Conservation (phyloP, 2,888 invertebrate genomes). For the Octonoba sinensis region DNA sequence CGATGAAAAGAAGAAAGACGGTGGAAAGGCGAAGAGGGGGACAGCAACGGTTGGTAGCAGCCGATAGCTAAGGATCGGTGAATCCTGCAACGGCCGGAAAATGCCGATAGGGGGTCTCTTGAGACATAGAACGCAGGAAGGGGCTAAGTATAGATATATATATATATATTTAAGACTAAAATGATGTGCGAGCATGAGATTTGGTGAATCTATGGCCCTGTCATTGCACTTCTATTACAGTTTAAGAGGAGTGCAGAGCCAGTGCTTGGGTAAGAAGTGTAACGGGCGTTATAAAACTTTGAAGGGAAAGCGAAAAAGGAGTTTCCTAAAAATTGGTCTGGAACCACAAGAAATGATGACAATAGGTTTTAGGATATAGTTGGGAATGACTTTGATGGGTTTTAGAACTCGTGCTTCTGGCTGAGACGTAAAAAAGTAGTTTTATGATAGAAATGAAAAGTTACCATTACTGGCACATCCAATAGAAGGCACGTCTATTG, state of each 20-base stretch:
- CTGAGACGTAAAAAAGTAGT: too few relatives aligned
- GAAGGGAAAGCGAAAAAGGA: slow-evolving; percentile 13
- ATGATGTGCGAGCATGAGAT: slow-evolving; percentile 50
- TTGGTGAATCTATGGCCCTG: slow-evolving; percentile 52
- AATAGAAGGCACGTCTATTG: too few relatives aligned
- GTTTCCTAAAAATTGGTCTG: slow-evolving; percentile 12
- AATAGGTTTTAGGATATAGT: slow-evolving; percentile 37
- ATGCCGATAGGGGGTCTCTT: slow-evolving; percentile 39
- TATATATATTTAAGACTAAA: slow-evolving; percentile 36
- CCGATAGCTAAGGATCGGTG: slow-evolving; percentile 62
- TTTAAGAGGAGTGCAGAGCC: slow-evolving; percentile 21
- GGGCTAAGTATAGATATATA: slow-evolving; percentile 36
- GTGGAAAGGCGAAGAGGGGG: slow-evolving; percentile 14
- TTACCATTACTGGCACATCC: too few relatives aligned
- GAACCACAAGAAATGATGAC: slow-evolving; percentile 30
- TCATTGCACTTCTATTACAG: slow-evolving; percentile 43
- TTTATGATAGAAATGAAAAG: too few relatives aligned
- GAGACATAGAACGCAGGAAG: slow-evolving; percentile 30
- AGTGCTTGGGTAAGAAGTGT: slow-evolving; percentile 18
- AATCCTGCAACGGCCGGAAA: slow-evolving; percentile 58
- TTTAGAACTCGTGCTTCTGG: neutral
- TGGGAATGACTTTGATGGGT: neutral
- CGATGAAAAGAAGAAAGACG: slow-evolving; percentile 41
- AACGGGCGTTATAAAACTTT: slow-evolving; percentile 59
- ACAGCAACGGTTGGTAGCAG: slow-evolving; percentile 51